Evolutionary conservation across 2,113 vertebrate species (phyloP).

Genomic region (Desmodus rotundus): DNA sequence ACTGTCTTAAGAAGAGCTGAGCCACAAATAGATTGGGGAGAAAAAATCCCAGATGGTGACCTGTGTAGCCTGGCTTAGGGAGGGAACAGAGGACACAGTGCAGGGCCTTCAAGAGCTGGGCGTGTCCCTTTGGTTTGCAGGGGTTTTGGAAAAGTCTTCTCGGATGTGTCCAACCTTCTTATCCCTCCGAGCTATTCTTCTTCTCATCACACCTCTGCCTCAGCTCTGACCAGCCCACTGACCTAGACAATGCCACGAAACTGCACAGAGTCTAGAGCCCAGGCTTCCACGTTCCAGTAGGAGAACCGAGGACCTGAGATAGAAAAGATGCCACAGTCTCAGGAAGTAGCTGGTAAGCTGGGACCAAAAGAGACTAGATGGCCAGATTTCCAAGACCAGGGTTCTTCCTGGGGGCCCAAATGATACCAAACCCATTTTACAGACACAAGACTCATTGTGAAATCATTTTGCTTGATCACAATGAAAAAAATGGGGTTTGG

Average conservation of each 20-base stretch:
- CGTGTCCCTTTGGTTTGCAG: neutral
- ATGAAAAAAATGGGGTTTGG: neutral
- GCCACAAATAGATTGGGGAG: neutral
- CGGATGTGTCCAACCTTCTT: neutral
- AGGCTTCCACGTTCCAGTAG: neutral
- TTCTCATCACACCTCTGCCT: neutral
- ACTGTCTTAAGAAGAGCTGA: neutral
- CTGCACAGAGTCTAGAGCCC: neutral
- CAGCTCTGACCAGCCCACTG: neutral
- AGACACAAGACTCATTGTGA: neutral
- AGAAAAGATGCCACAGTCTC: neutral
- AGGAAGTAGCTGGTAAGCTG: neutral
- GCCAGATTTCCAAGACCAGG: neutral
- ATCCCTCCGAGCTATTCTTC: neutral
- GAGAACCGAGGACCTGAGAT: neutral
- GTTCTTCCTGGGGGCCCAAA: neutral
- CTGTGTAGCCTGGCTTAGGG: neutral
- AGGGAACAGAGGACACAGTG: neutral
- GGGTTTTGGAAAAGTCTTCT: neutral
- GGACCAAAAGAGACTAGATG: neutral
- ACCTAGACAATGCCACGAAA: neutral
- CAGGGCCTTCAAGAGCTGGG: rapidly evolving
- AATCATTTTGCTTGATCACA: neutral
- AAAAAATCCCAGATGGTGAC: neutral
- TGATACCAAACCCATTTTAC: neutral